phyloP scores from a whole-genome alignment of 2,113 vertebrate species.

The Ciconia maguari region DNA sequence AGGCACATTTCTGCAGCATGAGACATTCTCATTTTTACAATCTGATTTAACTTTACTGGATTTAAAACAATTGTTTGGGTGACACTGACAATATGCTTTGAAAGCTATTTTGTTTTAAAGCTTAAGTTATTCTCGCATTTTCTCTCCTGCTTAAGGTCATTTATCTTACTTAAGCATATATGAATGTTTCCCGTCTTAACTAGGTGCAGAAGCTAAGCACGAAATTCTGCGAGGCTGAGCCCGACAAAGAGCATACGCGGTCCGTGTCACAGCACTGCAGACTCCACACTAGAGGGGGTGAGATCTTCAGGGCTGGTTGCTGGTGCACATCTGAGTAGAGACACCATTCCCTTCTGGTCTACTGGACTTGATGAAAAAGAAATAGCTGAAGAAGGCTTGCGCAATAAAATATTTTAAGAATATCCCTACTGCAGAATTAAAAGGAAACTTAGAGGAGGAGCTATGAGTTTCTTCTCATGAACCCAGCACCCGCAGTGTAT shows the following conservation, averaged over 20 bases:
- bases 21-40: not conserved
- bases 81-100: not conserved
- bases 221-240: not conserved
- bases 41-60: not conserved
- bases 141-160: not conserved
- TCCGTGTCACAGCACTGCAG: not conserved
- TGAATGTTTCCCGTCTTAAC: not conserved
- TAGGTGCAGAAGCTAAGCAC: not conserved
- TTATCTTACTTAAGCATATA: not conserved
- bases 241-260: not conserved
- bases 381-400: not conserved
- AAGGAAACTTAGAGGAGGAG: not conserved
- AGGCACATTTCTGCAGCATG: not conserved
- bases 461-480: not conserved
- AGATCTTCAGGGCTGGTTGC: not conserved
- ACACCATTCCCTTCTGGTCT: not conserved
- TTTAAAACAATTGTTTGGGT: not conserved
- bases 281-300: accelerated
- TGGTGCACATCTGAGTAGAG: not conserved
- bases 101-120: not conserved
- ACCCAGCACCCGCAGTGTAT: not conserved
- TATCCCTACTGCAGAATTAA: not conserved
- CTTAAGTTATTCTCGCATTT: not conserved
- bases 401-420: not conserved
- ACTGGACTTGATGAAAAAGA: not conserved